Percentiles rank a stretch among this genome's conserved stretches.
These are phyloP conservation scores for Malaclemys terrapin DNA, from an alignment of 2,113 vertebrate genomes.

Conservation along the genomic window DNA sequence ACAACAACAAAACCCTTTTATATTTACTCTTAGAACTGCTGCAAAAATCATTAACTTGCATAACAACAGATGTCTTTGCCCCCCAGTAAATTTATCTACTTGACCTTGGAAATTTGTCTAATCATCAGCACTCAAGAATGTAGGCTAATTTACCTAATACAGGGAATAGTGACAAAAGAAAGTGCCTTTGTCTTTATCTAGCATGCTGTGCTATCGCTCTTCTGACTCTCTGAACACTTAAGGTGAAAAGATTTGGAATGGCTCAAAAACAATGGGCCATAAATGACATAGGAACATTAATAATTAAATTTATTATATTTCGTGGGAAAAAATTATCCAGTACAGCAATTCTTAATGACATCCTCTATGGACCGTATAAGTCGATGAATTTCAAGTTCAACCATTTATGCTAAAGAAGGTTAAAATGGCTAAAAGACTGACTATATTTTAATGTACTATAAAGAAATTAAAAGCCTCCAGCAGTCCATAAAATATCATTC, in stretches of 20 bases:
- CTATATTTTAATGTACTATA: constrained; percentile 76
- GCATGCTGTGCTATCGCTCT: background rate
- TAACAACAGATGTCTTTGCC: background rate
- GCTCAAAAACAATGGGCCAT: constrained; percentile 55
- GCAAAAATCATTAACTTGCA: background rate
- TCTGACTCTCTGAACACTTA: constrained; percentile 45
- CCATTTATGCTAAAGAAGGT: constrained; percentile 82
- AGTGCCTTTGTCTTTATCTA: constrained; percentile 31
- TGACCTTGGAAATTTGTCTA: constrained; percentile 24
- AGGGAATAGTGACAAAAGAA: background rate
- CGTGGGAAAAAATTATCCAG: background rate
- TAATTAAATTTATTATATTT: constrained; percentile 63
- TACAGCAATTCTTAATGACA: constrained; percentile 72
- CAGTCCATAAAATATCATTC: constrained; percentile 71
- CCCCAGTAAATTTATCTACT: background rate
- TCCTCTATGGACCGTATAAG: constrained; percentile 70
- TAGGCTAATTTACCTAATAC: background rate
- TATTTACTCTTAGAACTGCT: background rate
- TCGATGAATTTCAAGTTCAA: constrained; percentile 76
- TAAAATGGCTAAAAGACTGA: constrained; percentile 77
- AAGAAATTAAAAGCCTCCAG: constrained; percentile 79
- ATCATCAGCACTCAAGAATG: background rate
- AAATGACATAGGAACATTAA: constrained; percentile 57
- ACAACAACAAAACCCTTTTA: background rate
- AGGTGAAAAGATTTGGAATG: constrained; percentile 59